These are phyloP conservation scores for Dicrurus megarhynchus DNA, from an alignment of 2,113 vertebrate species.

Conservation along the genomic window DNA sequence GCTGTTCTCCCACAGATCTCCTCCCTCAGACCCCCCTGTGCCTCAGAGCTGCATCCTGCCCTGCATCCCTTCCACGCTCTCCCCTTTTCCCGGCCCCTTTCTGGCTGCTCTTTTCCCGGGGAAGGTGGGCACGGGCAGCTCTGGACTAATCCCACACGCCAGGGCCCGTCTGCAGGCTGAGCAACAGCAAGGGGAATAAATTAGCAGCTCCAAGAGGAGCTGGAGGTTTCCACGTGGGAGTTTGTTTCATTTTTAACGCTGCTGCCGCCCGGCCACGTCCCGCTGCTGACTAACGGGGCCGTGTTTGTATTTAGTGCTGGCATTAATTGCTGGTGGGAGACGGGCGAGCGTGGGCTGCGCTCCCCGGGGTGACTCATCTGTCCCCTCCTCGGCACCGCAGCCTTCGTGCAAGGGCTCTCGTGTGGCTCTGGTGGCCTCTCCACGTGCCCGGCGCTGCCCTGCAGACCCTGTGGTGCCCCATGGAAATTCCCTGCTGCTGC, in stretches of 20 bases:
- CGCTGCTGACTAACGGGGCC: background rate
- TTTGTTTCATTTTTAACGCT: background rate
- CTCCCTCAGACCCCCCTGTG: background rate
- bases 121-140: background rate
- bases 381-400: background rate
- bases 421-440: background rate
- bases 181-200: conserved; percentile 29
- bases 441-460: background rate
- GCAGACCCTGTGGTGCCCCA: rapidly evolving
- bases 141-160: background rate
- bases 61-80: background rate
- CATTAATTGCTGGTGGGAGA: background rate
- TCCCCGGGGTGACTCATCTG: background rate
- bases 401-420: background rate
- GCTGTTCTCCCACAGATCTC: background rate
- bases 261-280: background rate
- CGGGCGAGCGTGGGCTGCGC: background rate
- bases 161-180: conserved; percentile 26
- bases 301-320: background rate
- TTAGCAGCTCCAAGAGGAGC: conserved; percentile 22
- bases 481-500: background rate
- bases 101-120: background rate
- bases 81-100: background rate
- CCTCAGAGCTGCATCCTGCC: background rate
- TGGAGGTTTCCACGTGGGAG: conserved; percentile 44